These are phyloP conservation scores for Proteles cristata DNA, from an alignment of 2,113 vertebrate genomes.

Conservation along the genomic window DNA sequence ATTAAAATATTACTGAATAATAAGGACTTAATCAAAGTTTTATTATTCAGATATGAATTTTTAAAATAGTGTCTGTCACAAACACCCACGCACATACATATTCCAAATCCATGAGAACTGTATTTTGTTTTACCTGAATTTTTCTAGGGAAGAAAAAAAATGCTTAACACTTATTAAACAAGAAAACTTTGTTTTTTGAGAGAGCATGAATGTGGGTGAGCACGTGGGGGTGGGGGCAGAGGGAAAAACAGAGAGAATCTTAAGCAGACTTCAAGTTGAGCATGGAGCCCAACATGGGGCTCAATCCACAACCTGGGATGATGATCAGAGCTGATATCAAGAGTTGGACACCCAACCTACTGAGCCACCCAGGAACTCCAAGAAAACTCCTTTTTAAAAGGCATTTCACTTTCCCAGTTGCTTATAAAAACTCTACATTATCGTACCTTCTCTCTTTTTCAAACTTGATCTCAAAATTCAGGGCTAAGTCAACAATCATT, in stretches of 20 bases:
- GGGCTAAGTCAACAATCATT: neutral
- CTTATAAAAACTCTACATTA: neutral
- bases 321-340: too few relatives aligned
- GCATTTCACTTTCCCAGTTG: neutral
- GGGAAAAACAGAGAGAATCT: too few relatives aligned
- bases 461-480: neutral
- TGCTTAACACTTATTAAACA: neutral
- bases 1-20: constrained; percentile 13
- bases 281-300: too few relatives aligned
- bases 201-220: too few relatives aligned
- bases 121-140: neutral
- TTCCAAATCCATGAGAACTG: neutral
- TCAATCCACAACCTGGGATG: too few relatives aligned
- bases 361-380: too few relatives aligned
- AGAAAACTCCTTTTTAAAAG: neutral
- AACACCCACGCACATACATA: neutral
- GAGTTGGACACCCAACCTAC: too few relatives aligned
- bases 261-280: too few relatives aligned
- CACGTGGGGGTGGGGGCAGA: too few relatives aligned
- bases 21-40: neutral
- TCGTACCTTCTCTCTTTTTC: neutral
- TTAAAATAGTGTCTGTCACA: neutral
- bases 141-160: neutral
- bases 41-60: neutral
- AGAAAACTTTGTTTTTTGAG: neutral